phyloP scores from a whole-genome alignment of 2,888 invertebrate genomes.

The Erebia epiphron region DNA sequence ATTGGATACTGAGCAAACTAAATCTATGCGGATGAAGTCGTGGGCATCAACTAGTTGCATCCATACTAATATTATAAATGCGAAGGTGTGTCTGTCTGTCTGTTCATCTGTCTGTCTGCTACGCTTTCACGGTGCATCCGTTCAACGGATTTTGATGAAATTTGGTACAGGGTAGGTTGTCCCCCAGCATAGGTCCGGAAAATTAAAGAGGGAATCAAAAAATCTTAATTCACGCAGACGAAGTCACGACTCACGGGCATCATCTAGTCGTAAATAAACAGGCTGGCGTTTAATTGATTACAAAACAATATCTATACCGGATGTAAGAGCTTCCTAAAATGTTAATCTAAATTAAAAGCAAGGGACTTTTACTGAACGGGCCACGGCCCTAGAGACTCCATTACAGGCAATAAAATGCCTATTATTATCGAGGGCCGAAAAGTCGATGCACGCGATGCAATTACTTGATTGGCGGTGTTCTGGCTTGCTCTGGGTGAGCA shows the following conservation, averaged over 20 bases:
- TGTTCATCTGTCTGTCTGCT: too few relatives aligned
- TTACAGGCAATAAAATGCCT: slow-evolving; percentile 82
- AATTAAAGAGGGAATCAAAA: too few relatives aligned
- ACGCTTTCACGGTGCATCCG: too few relatives aligned
- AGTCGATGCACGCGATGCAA: slow-evolving; percentile 83
- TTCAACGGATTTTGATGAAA: too few relatives aligned
- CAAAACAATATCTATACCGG: slow-evolving; percentile 59
- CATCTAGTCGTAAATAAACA: slow-evolving; percentile 63
- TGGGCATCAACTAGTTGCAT: too few relatives aligned
- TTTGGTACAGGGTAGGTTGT: too few relatives aligned
- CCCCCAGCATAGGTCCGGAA: too few relatives aligned
- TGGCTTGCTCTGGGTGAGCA: slow-evolving; percentile 67
- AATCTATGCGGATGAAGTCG: too few relatives aligned
- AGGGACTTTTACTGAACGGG: slow-evolving; percentile 65
- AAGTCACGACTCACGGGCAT: slow-evolving; percentile 46
- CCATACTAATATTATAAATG: too few relatives aligned
- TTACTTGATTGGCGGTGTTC: slow-evolving; percentile 82
- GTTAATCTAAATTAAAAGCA: slow-evolving; percentile 78
- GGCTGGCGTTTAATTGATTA: slow-evolving; percentile 69
- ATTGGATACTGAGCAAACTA: too few relatives aligned
- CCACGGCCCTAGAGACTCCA: slow-evolving; percentile 81
- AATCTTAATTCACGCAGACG: too few relatives aligned
- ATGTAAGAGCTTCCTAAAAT: slow-evolving; percentile 65
- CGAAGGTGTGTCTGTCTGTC: too few relatives aligned
- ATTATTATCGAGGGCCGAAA: slow-evolving; percentile 82